phyloP scores from a whole-genome alignment of 1,140 invertebrate species.

The Lysiphlebus fabarum region DNA sequence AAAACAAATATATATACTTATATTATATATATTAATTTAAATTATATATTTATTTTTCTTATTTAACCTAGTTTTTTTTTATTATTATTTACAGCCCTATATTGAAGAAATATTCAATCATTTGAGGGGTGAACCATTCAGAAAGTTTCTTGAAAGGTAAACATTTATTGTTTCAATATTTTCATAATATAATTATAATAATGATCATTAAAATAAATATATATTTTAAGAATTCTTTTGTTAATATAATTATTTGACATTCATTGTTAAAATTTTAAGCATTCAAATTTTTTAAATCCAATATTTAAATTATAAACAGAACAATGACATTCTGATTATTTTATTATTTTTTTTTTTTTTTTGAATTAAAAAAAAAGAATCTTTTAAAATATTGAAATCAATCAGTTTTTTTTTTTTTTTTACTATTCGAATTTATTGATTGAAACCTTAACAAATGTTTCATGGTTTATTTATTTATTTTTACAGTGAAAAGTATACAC shows the following conservation, averaged over 20 bases:
- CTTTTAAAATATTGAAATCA: too few relatives aligned
- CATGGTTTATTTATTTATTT: constrained; percentile 20
- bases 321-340: background rate
- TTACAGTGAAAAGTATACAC: constrained; percentile 97
- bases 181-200: background rate
- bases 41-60: background rate
- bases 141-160: constrained; percentile 96
- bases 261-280: too few relatives aligned
- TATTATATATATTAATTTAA: constrained; percentile 1
- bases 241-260: constrained; percentile 21
- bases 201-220: too few relatives aligned
- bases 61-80: background rate
- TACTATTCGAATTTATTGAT: too few relatives aligned
- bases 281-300: too few relatives aligned
- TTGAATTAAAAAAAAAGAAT: too few relatives aligned
- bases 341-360: too few relatives aligned
- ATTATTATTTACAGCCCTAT: constrained; percentile 77
- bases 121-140: constrained; percentile 93
- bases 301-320: background rate
- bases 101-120: constrained; percentile 99
- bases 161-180: constrained; percentile 20
- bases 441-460: constrained; percentile 4
- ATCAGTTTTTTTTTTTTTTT: too few relatives aligned
- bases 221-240: constrained; percentile 18
- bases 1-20: too few relatives aligned